phyloP scores from a whole-genome alignment of 2,113 vertebrate genomes.

The Oostethus manadensis region DNA sequence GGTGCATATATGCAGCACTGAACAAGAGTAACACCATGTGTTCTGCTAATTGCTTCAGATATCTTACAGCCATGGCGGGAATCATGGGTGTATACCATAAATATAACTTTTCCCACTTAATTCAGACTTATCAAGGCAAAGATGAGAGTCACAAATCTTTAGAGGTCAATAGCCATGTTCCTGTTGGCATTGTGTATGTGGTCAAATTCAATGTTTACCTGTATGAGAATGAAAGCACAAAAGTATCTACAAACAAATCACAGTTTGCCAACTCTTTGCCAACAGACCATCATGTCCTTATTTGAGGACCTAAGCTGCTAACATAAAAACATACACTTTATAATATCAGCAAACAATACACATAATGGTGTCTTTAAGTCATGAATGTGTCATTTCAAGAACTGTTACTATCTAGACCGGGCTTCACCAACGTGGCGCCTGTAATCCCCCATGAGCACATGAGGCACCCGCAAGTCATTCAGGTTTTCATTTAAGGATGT shows the following conservation, averaged over 20 bases:
- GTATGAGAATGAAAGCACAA: too few relatives aligned
- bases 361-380: too few relatives aligned
- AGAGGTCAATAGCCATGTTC: slow-evolving; percentile 25
- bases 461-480: too few relatives aligned
- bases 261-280: background rate
- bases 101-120: slow-evolving; percentile 21
- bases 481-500: too few relatives aligned
- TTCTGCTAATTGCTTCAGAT: slow-evolving; percentile 50
- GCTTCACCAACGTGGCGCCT: too few relatives aligned
- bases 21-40: slow-evolving; percentile 53
- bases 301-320: too few relatives aligned
- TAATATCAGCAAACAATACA: too few relatives aligned
- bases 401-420: slow-evolving; percentile 47
- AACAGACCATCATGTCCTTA: background rate
- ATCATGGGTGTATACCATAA: slow-evolving; percentile 26
- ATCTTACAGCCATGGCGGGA: slow-evolving; percentile 40
- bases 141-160: slow-evolving; percentile 22
- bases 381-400: slow-evolving; percentile 6
- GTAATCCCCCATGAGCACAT: too few relatives aligned
- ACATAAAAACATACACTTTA: too few relatives aligned
- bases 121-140: slow-evolving; percentile 29
- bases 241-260: too few relatives aligned
- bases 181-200: background rate
- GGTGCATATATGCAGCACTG: slow-evolving; percentile 43
- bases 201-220: background rate